These are phyloP conservation scores for Nebria brevicollis DNA, from an alignment of 2,888 invertebrate genomes.

Conservation along the genomic window DNA sequence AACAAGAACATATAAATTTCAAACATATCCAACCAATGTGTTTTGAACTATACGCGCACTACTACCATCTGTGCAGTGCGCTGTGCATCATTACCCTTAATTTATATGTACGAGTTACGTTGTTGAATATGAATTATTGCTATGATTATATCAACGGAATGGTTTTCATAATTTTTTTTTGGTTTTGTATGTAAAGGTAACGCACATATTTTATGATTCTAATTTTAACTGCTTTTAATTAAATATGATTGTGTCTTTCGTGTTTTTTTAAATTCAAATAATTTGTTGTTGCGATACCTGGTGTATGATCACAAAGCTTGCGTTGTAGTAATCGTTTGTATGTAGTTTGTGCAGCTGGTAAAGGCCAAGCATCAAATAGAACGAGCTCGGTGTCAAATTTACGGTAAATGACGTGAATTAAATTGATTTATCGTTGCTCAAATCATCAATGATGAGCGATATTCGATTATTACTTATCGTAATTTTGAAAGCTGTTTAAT, in stretches of 20 bases:
- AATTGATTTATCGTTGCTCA: not conserved
- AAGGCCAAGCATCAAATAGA: not conserved
- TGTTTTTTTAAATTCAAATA: too few species aligned
- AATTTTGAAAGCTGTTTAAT: not conserved
- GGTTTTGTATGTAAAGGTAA: too few species aligned
- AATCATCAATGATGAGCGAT: not conserved
- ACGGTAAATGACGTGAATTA: not conserved
- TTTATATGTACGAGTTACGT: not conserved
- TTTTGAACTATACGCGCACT: constrained; percentile 1
- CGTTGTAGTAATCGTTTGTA: not conserved
- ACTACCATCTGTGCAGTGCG: not conserved
- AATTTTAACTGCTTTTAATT: too few species aligned
- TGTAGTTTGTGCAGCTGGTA: not conserved
- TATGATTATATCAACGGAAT: not conserved
- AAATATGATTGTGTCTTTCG: too few species aligned
- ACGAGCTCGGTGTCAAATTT: not conserved
- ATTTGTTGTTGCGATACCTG: too few species aligned
- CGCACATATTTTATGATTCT: too few species aligned
- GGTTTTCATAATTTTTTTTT: too few species aligned
- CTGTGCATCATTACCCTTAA: not conserved
- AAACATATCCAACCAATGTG: not conserved
- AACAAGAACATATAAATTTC: not conserved
- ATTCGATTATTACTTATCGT: not conserved
- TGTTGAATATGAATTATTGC: not conserved
- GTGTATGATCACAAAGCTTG: too few species aligned